Base-by-base conservation (phyloP, 1,140 invertebrate species). In the Drosophila biarmipes region DNA sequence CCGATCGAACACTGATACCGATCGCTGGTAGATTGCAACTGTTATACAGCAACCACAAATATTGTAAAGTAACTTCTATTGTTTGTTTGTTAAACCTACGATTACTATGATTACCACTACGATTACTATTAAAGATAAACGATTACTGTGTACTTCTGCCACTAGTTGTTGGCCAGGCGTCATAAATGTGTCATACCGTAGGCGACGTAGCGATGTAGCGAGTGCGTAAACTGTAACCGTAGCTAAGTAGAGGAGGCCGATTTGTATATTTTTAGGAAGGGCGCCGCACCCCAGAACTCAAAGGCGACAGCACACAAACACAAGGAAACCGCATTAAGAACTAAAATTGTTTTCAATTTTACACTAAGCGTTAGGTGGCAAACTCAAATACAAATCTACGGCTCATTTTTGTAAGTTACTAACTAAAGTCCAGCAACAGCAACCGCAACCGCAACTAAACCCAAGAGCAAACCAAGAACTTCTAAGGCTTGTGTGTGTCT, bases 331-430 rank as follows among this genome's bases (percentile, higher is more conserved):
- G 37, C 29, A 58, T 42, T 68, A 52, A 29, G 51, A 84, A 68
- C 43, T 76, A 46, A 84, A 85, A 85, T 85, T 85, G 80, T 85
- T 85, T 85, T 85, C 80, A 85, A 85, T 85, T 85, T 85, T 86
- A 74, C 68, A 80, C 52, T 57, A 71, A 69, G 80, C 56, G 62
- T 71, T 59, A 66, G 63, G 54, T 24, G 45, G 45, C 51, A 46
- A 64, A 64, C 58, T 64, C 48, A 66, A 64, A 52, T 52, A 57
- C 49, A 55, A 59, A 42, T 76, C 72, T 75, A 84, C 62, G 72
- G 76, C 76, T 84, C 80, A 85, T 46, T 79, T 84, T 80, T 71
- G 64, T 64, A 67, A 40, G 45, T 51, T 84, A 84, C 49, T 43
- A 12, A 43, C 40, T 53, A 71, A 54, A 49, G 24, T 24, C 24